Percentiles rank a stretch among this genome's conserved stretches.
phyloP scores from a whole-genome alignment of 2,888 invertebrate genomes.

The Gasteruption jaculator region DNA sequence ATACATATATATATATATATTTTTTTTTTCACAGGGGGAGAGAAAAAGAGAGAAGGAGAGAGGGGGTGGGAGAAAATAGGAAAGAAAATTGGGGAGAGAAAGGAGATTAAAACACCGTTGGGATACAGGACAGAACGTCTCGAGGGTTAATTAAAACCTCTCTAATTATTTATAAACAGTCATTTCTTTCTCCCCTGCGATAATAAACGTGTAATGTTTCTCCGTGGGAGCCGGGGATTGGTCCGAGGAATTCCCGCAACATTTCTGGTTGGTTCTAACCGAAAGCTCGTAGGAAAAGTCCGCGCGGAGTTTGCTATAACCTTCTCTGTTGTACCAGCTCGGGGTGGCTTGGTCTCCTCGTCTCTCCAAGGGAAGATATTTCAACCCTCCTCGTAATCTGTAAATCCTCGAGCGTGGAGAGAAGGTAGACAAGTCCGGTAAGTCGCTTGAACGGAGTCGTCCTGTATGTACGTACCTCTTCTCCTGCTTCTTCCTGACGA shows the following conservation, averaged over 20 bases:
- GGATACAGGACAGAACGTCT: conserved; percentile 35
- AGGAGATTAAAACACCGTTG: conserved; percentile 39
- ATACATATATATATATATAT: too few relatives aligned
- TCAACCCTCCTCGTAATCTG: conserved; percentile 45
- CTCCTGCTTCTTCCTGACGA: conserved; percentile 18
- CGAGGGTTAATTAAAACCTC: conserved; percentile 51
- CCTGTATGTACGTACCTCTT: conserved; percentile 17
- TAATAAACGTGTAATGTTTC: conserved; percentile 44
- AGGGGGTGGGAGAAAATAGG: neutral
- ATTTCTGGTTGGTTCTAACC: conserved; percentile 7
- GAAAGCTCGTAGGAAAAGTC: conserved; percentile 24
- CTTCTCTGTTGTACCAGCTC: conserved; percentile 28
- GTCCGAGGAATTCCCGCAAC: too few relatives aligned
- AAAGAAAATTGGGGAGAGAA: conserved; percentile 4
- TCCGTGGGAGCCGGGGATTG: conserved; percentile 30
- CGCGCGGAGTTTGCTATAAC: conserved; percentile 34
- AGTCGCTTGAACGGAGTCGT: conserved; percentile 47
- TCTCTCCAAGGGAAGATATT: conserved; percentile 13
- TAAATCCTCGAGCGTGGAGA: conserved; percentile 49
- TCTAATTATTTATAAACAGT: conserved; percentile 52
- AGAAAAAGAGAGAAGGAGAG: conserved; percentile 6
- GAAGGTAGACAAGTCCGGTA: conserved; percentile 48
- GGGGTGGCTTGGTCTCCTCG: conserved; percentile 29
- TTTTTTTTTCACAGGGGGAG: conserved; percentile 5
- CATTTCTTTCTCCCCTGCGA: conserved; percentile 45